Evolutionary conservation across 2,797 vertebrate species (phyloP).

Genomic region (Lepidocolaptes lacrymiger): DNA sequence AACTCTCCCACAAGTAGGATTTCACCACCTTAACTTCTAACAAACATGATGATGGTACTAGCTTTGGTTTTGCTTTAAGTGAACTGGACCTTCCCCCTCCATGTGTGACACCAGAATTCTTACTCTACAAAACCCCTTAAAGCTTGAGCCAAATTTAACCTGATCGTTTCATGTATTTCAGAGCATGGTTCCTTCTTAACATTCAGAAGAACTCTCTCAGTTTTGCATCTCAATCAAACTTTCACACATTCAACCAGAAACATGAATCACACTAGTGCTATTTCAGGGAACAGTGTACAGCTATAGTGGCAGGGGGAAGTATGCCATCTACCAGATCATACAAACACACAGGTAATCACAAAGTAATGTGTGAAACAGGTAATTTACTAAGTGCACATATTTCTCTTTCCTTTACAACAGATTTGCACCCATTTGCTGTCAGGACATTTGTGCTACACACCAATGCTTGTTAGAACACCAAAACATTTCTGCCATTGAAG

Average conservation of each 20-base stretch:
- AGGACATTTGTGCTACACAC: neutral
- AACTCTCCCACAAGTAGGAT: neutral
- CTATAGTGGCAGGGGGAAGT: neutral
- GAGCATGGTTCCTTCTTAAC: constrained; percentile 17
- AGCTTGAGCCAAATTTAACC: neutral
- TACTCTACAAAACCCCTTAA: neutral
- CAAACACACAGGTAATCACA: neutral
- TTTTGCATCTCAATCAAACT: constrained; percentile 57
- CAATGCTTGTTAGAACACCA: neutral
- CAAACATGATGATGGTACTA: neutral
- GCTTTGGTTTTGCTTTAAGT: neutral
- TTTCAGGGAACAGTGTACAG: constrained; percentile 14
- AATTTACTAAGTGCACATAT: neutral
- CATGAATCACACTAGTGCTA: constrained; percentile 50
- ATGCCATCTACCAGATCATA: constrained; percentile 6
- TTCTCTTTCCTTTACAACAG: neutral
- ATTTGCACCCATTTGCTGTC: neutral
- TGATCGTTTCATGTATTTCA: neutral
- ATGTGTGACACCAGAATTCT: neutral
- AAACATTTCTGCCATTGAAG: neutral
- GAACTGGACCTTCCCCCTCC: neutral
- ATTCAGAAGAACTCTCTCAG: constrained; percentile 26
- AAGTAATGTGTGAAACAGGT: neutral
- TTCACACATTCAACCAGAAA: constrained; percentile 57
- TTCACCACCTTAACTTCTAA: neutral